phyloP scores from a whole-genome alignment of 1,140 invertebrate species.

The Centruroides vittatus region DNA sequence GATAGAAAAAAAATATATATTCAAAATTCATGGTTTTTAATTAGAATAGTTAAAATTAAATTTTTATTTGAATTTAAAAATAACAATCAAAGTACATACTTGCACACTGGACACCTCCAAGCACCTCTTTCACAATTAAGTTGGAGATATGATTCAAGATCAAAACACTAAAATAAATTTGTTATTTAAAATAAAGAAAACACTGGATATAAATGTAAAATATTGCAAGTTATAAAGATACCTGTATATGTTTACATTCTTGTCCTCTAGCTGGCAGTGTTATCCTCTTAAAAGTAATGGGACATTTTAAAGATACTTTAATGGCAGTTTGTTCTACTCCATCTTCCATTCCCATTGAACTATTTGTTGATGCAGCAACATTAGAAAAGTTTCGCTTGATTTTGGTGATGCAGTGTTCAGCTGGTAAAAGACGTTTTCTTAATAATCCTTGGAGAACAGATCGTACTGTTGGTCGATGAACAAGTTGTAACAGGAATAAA shows the following conservation, averaged over 20 bases:
- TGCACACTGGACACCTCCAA: conserved; percentile 94
- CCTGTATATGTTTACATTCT: conserved; percentile 89
- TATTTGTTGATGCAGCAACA: conserved; percentile 6
- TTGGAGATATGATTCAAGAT: conserved; percentile 88
- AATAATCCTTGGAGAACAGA: conserved; percentile 82
- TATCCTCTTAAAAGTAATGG: conserved; percentile 87
- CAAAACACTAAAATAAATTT: conserved; percentile 52
- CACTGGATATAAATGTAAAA: too few species aligned
- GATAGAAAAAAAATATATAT: too few species aligned
- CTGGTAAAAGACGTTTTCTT: conserved; percentile 70
- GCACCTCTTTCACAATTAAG: conserved; percentile 83
- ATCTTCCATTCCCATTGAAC: conserved; percentile 10
- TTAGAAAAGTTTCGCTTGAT: conserved; percentile 86
- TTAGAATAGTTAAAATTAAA: too few species aligned
- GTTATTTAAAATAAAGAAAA: not conserved
- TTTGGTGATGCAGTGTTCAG: conserved; percentile 86
- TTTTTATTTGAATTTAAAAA: too few species aligned
- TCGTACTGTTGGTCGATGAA: conserved; percentile 81
- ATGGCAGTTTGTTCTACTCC: conserved; percentile 74
- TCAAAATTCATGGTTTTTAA: too few species aligned
- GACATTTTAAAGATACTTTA: conserved; percentile 85
- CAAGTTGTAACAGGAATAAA: conserved; percentile 86
- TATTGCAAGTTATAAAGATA: conserved; percentile 3
- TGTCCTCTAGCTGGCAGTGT: conserved; percentile 81
- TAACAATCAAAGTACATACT: conserved; percentile 25